Percentiles rank a stretch among this genome's conserved stretches.
phyloP scores from a whole-genome alignment of 1,140 invertebrate genomes.

The Tribolium madens region DNA sequence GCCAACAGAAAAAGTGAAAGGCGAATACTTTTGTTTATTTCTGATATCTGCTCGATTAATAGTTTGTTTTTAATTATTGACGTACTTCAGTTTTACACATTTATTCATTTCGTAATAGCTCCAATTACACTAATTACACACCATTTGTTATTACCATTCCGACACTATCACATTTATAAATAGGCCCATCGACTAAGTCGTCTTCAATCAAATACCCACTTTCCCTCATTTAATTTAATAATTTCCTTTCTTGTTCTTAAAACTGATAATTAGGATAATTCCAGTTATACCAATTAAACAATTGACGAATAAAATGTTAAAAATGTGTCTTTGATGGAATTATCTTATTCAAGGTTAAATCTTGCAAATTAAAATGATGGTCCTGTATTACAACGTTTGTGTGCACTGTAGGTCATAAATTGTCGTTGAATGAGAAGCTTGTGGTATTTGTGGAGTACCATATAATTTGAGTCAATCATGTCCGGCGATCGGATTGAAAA shows the following conservation, averaged over 20 bases:
- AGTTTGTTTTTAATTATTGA: conserved; percentile 30
- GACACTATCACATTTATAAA: conserved; percentile 1
- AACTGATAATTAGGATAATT: neutral
- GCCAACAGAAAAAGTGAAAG: conserved; percentile 48
- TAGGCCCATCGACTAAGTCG: neutral
- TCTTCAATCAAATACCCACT: neutral
- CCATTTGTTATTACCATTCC: neutral
- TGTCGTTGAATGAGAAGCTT: neutral
- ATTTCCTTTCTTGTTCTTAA: neutral
- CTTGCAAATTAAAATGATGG: neutral
- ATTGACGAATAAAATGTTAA: neutral
- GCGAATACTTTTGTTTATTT: conserved; percentile 34
- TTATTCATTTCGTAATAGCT: conserved; percentile 19
- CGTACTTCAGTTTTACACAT: neutral
- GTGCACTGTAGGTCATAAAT: too few species aligned
- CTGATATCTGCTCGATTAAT: conserved; percentile 23
- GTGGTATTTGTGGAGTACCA: neutral
- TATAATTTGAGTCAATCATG: neutral
- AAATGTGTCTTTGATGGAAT: neutral
- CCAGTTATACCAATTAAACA: neutral
- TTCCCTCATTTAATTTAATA: neutral
- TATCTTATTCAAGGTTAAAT: neutral
- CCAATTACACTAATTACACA: conserved; percentile 13
- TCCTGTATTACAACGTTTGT: too few species aligned
- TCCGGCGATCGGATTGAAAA: neutral